These are phyloP conservation scores for Penelope pileata DNA, from an alignment of 2,113 vertebrate species.

Conservation along the genomic window DNA sequence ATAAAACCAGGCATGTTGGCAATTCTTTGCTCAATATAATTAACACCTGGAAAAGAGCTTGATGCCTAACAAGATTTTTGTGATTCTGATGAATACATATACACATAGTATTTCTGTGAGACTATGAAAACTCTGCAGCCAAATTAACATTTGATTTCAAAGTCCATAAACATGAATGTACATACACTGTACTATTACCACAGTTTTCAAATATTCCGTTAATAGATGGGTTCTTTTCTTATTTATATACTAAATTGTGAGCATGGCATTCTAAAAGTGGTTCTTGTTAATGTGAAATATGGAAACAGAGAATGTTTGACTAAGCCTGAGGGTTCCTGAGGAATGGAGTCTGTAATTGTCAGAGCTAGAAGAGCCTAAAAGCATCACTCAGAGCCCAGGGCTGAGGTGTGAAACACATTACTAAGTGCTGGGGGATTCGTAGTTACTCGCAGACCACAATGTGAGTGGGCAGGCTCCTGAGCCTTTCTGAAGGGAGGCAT, in stretches of 20 bases:
- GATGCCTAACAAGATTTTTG: not conserved
- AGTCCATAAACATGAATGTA: not conserved
- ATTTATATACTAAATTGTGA: not conserved
- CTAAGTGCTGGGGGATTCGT: conserved; percentile 11
- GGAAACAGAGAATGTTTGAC: not conserved
- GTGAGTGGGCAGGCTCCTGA: conserved; percentile 38
- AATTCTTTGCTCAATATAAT: not conserved
- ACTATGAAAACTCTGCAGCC: not conserved
- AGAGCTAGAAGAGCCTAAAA: not conserved
- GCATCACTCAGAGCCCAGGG: not conserved
- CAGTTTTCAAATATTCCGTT: not conserved
- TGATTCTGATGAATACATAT: not conserved
- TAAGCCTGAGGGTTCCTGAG: not conserved
- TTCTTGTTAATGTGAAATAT: not conserved
- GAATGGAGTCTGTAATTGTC: not conserved
- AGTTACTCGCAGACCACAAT: conserved; percentile 32
- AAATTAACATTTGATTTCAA: not conserved
- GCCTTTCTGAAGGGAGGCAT: conserved; percentile 14
- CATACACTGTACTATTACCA: not conserved
- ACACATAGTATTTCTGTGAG: not conserved
- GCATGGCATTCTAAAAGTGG: not conserved
- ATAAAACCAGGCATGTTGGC: not conserved
- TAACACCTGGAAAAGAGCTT: not conserved
- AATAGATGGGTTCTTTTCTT: not conserved
- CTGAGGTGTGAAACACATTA: conserved; percentile 24